A percentile compares a stretch with the other conserved stretches of the same genome.
Evolutionary conservation across 2,888 invertebrate genomes (phyloP).

Genomic region (Dorcus hopei): DNA sequence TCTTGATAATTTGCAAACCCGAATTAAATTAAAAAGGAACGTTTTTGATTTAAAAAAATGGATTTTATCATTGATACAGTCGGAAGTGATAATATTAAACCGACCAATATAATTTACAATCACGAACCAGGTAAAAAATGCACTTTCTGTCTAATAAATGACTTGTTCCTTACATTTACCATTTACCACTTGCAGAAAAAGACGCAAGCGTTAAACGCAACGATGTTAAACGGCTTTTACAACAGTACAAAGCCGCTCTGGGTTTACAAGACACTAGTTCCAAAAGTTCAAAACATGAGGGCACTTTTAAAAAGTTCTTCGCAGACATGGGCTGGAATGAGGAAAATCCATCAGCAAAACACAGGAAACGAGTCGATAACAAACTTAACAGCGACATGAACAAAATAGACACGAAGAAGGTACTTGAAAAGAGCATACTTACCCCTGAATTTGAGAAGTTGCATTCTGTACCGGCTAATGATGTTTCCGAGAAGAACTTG

Average conservation of each 20-base stretch:
- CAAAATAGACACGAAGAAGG: slow-evolving; percentile 53
- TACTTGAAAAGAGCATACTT: slow-evolving; percentile 61
- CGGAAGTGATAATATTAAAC: slow-evolving; percentile 37
- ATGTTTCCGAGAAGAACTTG: slow-evolving; percentile 54
- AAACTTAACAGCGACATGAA: slow-evolving; percentile 47
- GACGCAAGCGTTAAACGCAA: slow-evolving; percentile 17
- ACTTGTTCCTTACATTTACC: slow-evolving; percentile 2
- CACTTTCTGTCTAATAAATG: neutral
- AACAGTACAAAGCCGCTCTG: slow-evolving; percentile 27
- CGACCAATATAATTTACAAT: neutral
- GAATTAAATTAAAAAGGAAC: no score
- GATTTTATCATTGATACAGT: slow-evolving; percentile 58
- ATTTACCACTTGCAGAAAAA: slow-evolving; percentile 8
- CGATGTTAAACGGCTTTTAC: slow-evolving; percentile 22
- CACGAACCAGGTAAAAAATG: neutral
- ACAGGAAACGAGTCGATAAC: slow-evolving; percentile 22
- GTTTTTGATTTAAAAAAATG: slow-evolving; percentile 41
- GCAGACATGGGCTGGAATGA: slow-evolving; percentile 26
- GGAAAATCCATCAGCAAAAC: neutral
- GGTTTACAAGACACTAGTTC: slow-evolving; percentile 6
- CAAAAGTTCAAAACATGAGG: slow-evolving; percentile 16
- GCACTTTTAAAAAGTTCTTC: neutral
- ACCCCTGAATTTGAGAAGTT: slow-evolving; percentile 66
- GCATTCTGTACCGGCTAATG: slow-evolving; percentile 58
- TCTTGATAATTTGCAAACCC: no score